Conservation (phyloP, 2,797 vertebrate genomes). For the Hippoglossus hippoglossus region DNA sequence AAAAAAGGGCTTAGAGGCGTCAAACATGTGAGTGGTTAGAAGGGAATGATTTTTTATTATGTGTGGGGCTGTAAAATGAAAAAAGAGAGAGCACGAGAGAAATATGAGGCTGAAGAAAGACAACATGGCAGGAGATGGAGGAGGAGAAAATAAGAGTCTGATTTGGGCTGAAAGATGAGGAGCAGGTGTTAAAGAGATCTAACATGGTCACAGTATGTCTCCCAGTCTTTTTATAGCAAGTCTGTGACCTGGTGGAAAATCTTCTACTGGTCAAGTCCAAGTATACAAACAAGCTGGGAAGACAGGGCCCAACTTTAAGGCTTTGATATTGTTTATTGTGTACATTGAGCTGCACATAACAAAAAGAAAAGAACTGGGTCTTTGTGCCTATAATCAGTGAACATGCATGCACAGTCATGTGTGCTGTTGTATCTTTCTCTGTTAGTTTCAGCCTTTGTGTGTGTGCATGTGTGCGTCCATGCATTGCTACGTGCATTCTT, state of each 20-base stretch:
- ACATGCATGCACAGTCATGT: neutral
- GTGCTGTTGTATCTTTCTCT: neutral
- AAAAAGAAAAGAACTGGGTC: neutral
- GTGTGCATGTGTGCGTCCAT: neutral
- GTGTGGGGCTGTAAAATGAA: neutral
- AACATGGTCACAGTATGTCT: slow-evolving; percentile 9
- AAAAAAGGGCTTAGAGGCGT: neutral
- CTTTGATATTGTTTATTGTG: neutral
- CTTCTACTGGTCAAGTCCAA: slow-evolving; percentile 15
- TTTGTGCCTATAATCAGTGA: neutral
- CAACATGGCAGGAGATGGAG: neutral
- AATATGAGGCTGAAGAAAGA: neutral
- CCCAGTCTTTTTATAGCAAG: slow-evolving; percentile 62
- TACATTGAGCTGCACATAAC: neutral
- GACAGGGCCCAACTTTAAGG: neutral
- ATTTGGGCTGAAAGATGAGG: slow-evolving; percentile 15
- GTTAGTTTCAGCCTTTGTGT: neutral
- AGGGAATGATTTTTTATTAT: neutral
- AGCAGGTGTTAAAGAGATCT: slow-evolving; percentile 46
- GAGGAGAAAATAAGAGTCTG: neutral
- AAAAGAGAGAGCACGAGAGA: neutral
- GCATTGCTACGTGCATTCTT: slow-evolving; percentile 8
- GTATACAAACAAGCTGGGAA: slow-evolving; percentile 30
- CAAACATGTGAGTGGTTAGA: neutral
- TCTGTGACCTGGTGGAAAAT: slow-evolving; percentile 29